Conservation (phyloP, 2,888 invertebrate species). For the Polylopha cassiicola region DNA sequence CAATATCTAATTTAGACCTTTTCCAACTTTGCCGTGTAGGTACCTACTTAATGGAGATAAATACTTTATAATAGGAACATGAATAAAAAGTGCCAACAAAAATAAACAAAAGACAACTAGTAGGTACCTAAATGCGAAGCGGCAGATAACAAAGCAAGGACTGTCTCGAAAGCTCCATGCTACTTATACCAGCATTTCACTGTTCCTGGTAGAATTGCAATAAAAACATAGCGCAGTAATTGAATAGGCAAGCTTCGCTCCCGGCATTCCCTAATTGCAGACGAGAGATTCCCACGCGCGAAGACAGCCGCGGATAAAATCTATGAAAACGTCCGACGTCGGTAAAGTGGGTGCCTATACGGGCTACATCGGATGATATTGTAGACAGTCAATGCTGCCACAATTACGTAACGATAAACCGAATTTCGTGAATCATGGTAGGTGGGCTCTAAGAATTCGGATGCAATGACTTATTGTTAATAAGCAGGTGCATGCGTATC, state of each 20-base stretch:
- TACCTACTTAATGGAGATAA: too few relatives aligned
- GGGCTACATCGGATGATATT: too few relatives aligned
- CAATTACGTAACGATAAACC: constrained; percentile 56
- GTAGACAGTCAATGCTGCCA: constrained; percentile 24
- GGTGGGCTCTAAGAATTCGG: constrained; percentile 24
- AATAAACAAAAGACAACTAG: not conserved
- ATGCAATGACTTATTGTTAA: constrained; percentile 22
- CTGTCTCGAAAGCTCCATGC: too few relatives aligned
- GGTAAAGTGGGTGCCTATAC: too few relatives aligned
- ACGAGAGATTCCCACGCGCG: constrained; percentile 65
- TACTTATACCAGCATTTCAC: constrained; percentile 37
- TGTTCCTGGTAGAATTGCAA: constrained; percentile 53
- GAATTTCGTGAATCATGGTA: constrained; percentile 48
- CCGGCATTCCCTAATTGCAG: constrained; percentile 68
- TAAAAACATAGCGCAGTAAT: constrained; percentile 56
- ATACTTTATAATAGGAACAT: too few relatives aligned
- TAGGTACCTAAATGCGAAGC: too few relatives aligned
- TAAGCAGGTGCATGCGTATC: constrained; percentile 8
- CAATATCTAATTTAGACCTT: too few relatives aligned
- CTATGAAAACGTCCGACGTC: too few relatives aligned
- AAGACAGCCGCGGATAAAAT: constrained; percentile 18
- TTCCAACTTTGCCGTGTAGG: too few relatives aligned
- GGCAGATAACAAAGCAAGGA: too few relatives aligned
- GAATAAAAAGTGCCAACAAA: too few relatives aligned
- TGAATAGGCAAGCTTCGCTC: constrained; percentile 65